A percentile compares a stretch with the other conserved stretches of the same genome.
Evolutionary conservation across 2,888 invertebrate species (phyloP).

Genomic region (Sepioteuthis lessoniana): DNA sequence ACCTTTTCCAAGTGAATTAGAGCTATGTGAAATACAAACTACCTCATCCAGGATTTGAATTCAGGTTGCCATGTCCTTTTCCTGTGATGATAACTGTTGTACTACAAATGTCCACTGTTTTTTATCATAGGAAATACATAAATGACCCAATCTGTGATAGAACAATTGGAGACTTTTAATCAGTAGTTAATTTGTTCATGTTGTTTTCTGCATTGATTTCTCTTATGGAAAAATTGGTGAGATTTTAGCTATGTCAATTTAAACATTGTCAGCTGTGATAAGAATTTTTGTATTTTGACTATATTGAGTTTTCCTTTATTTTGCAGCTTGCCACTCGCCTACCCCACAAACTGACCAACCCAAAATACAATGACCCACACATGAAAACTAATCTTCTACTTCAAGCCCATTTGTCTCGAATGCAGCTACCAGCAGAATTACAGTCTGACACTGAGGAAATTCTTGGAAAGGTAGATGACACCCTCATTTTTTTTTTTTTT

Average conservation of each 20-base stretch:
- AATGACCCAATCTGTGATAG: too few species aligned
- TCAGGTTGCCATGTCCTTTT: too few species aligned
- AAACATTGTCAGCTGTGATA: background rate
- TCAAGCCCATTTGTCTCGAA: constrained; percentile 94
- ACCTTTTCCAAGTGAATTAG: too few species aligned
- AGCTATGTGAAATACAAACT: too few species aligned
- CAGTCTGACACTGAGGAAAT: constrained; percentile 96
- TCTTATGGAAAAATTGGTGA: background rate
- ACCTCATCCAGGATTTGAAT: too few species aligned
- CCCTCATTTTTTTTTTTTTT: background rate
- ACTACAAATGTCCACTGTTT: too few species aligned
- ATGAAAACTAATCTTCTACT: constrained; percentile 93
- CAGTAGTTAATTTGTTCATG: too few species aligned
- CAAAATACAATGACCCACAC: constrained; percentile 96
- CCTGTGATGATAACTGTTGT: too few species aligned
- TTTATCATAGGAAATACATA: too few species aligned
- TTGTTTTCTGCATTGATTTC: background rate
- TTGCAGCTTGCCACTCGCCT: constrained; percentile 76
- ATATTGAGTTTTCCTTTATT: background rate
- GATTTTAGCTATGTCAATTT: background rate
- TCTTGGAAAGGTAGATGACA: constrained; percentile 79
- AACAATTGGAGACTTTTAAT: too few species aligned
- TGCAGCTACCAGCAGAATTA: constrained; percentile 94
- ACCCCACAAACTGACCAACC: constrained; percentile 82
- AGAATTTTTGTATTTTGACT: background rate